Percentiles rank a stretch among this genome's conserved stretches.
phyloP scores from a whole-genome alignment of 2,888 invertebrate genomes.

The Trichopoda pennipes region DNA sequence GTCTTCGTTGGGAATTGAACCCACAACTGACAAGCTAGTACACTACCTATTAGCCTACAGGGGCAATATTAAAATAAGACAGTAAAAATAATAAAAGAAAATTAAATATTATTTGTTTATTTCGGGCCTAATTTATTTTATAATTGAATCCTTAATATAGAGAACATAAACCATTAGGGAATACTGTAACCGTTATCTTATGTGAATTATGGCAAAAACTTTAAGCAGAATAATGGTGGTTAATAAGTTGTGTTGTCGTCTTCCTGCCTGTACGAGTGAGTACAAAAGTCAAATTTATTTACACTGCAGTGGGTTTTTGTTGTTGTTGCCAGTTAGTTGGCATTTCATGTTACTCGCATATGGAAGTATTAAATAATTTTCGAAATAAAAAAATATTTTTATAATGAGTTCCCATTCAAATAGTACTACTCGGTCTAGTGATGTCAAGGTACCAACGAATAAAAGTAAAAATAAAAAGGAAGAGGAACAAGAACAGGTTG shows the following conservation, averaged over 20 bases:
- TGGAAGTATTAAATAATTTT: constrained; percentile 54
- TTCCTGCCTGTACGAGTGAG: constrained; percentile 29
- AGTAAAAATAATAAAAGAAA: too few relatives aligned
- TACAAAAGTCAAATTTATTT: constrained; percentile 46
- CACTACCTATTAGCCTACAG: too few relatives aligned
- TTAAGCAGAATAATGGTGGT: constrained; percentile 27
- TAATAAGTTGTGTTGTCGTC: constrained; percentile 45
- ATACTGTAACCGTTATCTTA: constrained; percentile 20
- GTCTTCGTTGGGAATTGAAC: too few relatives aligned
- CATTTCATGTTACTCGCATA: constrained; percentile 47
- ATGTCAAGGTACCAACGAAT: neutral
- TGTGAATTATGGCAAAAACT: constrained; percentile 33
- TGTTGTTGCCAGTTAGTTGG: constrained; percentile 41
- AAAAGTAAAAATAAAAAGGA: constrained; percentile 17
- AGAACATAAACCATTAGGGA: neutral
- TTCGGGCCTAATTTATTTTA: too few relatives aligned
- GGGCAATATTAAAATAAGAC: too few relatives aligned
- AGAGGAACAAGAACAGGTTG: neutral
- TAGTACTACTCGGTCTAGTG: constrained; percentile 31
- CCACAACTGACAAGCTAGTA: too few relatives aligned
- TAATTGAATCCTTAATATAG: neutral
- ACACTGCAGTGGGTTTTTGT: constrained; percentile 37
- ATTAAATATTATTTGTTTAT: too few relatives aligned
- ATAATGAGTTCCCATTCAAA: constrained; percentile 52
- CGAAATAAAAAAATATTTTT: constrained; percentile 29